These are phyloP conservation scores for Oscheius sp. DNA, from an alignment of 2,888 invertebrate genomes.

Conservation along the genomic window DNA sequence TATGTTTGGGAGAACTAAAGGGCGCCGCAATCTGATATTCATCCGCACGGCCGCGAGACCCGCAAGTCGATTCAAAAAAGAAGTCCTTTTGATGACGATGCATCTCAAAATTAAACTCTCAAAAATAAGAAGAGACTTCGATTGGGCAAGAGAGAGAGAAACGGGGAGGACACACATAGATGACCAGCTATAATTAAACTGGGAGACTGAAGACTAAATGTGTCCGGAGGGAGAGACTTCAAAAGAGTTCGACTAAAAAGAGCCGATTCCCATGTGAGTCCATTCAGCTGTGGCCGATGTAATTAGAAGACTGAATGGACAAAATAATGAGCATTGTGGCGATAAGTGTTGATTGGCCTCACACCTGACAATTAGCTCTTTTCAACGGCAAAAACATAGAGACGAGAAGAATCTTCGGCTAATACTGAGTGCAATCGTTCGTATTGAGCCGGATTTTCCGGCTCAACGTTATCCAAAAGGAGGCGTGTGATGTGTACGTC, in stretches of 20 bases:
- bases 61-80: neutral
- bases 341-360: neutral
- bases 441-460: neutral
- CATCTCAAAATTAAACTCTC: neutral
- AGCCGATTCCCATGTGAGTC: too few species aligned
- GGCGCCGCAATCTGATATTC: conserved; percentile 14
- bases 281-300: neutral
- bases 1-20: neutral
- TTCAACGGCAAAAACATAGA: neutral
- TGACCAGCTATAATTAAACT: conserved; percentile 9
- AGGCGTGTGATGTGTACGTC: too few species aligned
- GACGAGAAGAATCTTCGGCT: too few species aligned
- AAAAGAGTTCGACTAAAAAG: too few species aligned
- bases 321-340: neutral
- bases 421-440: too few species aligned
- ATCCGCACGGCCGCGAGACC: neutral
- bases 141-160: neutral
- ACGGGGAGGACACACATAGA: neutral
- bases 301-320: neutral
- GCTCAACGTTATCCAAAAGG: conserved; percentile 6
- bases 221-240: conserved; percentile 1
- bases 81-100: neutral
- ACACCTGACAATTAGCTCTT: neutral
- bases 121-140: neutral
- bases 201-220: neutral